Percentiles rank a stretch among this genome's conserved stretches.
Conservation (phyloP, 2,797 vertebrate species). For the Neostethus bicornis region DNA sequence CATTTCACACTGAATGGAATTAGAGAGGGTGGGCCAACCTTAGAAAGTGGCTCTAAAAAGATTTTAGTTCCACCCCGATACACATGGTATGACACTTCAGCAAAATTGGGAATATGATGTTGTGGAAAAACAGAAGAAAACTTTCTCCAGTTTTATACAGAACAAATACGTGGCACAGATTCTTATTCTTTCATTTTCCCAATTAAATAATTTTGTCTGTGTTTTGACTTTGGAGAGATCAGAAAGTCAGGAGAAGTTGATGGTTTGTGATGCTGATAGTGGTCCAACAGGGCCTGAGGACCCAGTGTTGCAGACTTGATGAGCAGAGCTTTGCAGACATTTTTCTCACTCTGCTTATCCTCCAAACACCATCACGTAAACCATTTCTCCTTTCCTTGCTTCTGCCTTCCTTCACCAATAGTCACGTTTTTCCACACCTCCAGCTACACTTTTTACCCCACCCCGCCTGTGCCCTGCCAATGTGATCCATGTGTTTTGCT, state of each 20-base stretch:
- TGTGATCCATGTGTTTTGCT: slow-evolving; percentile 77
- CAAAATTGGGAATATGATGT: slow-evolving; percentile 32
- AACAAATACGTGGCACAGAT: slow-evolving; percentile 22
- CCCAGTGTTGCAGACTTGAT: slow-evolving; percentile 62
- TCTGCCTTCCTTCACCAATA: slow-evolving; percentile 22
- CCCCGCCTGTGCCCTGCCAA: slow-evolving; percentile 45
- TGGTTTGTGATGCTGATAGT: slow-evolving; percentile 55
- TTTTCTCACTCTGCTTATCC: slow-evolving; percentile 10
- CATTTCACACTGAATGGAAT: slow-evolving; percentile 77
- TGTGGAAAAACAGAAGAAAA: slow-evolving; percentile 24
- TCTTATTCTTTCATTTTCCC: not conserved
- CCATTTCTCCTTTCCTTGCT: slow-evolving; percentile 12
- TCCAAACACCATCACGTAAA: slow-evolving; percentile 11
- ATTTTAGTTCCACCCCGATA: slow-evolving; percentile 69
- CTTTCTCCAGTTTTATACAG: slow-evolving; percentile 10
- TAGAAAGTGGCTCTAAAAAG: slow-evolving; percentile 70
- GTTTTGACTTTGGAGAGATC: not conserved
- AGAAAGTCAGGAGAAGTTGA: slow-evolving; percentile 31
- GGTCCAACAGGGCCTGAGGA: slow-evolving; percentile 52
- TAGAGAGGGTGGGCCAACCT: slow-evolving; percentile 62
- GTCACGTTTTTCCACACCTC: slow-evolving; percentile 31
- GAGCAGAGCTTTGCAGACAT: slow-evolving; percentile 44
- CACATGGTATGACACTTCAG: slow-evolving; percentile 40
- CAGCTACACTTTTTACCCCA: too few species aligned
- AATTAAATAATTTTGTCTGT: not conserved